phyloP scores from a whole-genome alignment of 30 jellyfish, hydroid and myxozoan genomes.

The Hydractinia echinata region DNA sequence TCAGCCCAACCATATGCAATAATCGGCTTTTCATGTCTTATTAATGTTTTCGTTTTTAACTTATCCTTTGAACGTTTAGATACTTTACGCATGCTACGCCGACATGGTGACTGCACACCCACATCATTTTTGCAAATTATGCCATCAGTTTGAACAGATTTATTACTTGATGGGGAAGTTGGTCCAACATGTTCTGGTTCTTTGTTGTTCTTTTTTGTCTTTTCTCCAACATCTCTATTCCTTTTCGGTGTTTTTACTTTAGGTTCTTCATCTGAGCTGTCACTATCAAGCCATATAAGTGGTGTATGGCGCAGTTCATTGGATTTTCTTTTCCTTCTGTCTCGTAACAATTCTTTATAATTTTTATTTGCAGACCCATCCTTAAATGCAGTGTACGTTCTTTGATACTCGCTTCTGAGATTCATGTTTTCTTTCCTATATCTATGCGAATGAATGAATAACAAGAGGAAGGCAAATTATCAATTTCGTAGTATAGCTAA shows the following conservation, averaged over 20 bases:
- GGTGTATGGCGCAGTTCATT: slow-evolving; percentile 32
- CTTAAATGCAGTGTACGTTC: not conserved
- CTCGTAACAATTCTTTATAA: slow-evolving; percentile 12
- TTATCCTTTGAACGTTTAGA: slow-evolving; percentile 7
- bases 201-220: not conserved
- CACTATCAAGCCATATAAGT: slow-evolving; percentile 29
- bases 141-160: not conserved
- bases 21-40: slow-evolving; percentile 24
- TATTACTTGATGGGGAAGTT: not conserved
- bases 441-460: not conserved
- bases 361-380: slow-evolving; percentile 5
- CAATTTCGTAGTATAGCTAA: no score
- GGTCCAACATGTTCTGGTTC: not conserved
- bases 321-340: slow-evolving; percentile 16
- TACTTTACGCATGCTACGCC: not conserved
- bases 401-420: slow-evolving; percentile 3
- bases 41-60: not conserved
- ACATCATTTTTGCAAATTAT: not conserved
- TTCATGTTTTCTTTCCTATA: not conserved
- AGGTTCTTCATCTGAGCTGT: not conserved
- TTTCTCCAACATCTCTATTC: not conserved
- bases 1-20: slow-evolving; percentile 34
- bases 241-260: not conserved
- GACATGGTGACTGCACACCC: slow-evolving; percentile 12
- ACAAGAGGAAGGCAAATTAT: no score